Evolutionary conservation across 2,888 invertebrate species (phyloP).

Genomic region (Neoscelio sp.): DNA sequence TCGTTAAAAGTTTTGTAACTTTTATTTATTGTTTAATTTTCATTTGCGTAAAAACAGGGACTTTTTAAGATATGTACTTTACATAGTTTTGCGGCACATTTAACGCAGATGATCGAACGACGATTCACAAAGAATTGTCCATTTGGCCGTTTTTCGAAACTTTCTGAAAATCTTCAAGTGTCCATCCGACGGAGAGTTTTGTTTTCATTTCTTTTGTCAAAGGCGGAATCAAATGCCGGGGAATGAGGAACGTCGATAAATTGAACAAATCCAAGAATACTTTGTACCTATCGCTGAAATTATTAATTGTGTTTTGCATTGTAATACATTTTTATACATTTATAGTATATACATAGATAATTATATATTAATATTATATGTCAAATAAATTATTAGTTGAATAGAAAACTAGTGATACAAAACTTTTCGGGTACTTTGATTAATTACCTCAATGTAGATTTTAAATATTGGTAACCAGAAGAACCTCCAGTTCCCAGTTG

Average conservation of each 20-base stretch:
- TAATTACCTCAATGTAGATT: conserved; percentile 95
- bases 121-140: conserved; percentile 21
- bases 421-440: no score
- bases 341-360: no score
- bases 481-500: conserved; percentile 99
- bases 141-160: conserved; percentile 73
- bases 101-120: not conserved
- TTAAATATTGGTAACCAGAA: conserved; percentile 98
- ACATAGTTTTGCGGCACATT: conserved; percentile 46
- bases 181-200: conserved; percentile 87
- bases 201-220: conserved; percentile 93
- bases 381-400: no score
- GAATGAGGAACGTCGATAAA: conserved; percentile 97
- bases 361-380: no score
- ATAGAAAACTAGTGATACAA: not conserved
- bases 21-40: no score
- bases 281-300: conserved; percentile 98
- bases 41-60: no score
- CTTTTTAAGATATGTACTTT: no score
- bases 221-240: conserved; percentile 95
- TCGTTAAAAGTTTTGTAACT: no score
- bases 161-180: conserved; percentile 76
- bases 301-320: no score
- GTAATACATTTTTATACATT: no score
- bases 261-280: conserved; percentile 99